Percentiles rank a stretch among this genome's conserved stretches.
These are phyloP conservation scores for Tenualosa thibaudeaui DNA, from an alignment of 2,797 vertebrate species.

Conservation along the genomic window DNA sequence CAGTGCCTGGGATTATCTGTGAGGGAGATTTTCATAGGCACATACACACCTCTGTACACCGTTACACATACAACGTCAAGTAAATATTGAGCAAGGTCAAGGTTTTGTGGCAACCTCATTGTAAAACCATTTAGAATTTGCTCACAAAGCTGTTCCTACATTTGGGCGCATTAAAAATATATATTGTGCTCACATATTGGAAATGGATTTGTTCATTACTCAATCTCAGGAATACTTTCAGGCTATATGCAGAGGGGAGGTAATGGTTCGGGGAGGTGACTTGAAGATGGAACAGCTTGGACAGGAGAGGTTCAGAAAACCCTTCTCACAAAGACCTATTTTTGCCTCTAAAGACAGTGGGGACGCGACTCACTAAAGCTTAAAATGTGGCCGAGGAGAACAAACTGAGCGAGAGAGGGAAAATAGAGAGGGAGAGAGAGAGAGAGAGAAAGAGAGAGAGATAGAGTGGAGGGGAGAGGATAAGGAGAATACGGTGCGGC, in stretches of 20 bases:
- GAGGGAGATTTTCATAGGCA: background rate
- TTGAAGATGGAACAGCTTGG: background rate
- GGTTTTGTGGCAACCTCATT: background rate
- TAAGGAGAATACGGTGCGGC: background rate
- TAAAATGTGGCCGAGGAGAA: background rate
- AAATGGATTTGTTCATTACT: background rate
- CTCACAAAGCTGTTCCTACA: slow-evolving; percentile 18
- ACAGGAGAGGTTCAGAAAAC: background rate
- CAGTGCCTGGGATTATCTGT: background rate
- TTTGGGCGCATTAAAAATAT: background rate
- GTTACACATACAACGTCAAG: background rate
- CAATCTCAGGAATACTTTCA: background rate
- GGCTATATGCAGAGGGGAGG: background rate
- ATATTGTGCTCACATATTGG: background rate
- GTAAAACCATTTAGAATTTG: background rate
- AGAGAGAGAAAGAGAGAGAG: slow-evolving; percentile 2
- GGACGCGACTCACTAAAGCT: background rate
- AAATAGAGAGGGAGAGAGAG: background rate
- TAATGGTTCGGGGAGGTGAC: background rate
- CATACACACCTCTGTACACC: background rate
- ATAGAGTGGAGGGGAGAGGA: background rate
- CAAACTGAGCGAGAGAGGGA: background rate
- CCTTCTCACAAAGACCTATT: slow-evolving; percentile 17
- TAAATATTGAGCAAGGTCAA: background rate
- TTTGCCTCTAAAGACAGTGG: slow-evolving; percentile 1